Conservation (phyloP, 2,797 vertebrate genomes). For the Myioborus miniatus region DNA sequence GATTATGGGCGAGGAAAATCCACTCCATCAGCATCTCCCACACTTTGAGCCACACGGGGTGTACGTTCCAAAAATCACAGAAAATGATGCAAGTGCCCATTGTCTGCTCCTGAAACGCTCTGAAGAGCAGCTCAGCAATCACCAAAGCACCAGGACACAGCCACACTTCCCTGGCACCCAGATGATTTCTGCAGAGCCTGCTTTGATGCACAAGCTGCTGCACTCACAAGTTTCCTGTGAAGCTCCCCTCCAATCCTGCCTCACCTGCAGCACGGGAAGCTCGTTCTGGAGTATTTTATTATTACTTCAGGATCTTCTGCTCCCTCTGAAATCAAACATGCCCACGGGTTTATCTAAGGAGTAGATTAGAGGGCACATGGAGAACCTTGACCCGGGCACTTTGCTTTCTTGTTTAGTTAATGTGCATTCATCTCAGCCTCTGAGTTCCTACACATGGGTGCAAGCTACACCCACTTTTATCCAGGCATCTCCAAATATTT, state of each 20-base stretch:
- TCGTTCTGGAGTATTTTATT: background rate
- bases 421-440: background rate
- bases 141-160: background rate
- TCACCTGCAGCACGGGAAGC: background rate
- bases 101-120: background rate
- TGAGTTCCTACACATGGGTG: background rate
- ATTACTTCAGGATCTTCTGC: background rate
- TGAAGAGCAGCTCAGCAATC: background rate
- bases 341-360: background rate
- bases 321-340: background rate
- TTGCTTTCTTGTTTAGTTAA: background rate
- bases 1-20: background rate
- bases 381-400: background rate
- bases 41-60: background rate
- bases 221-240: background rate
- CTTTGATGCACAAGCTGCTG: background rate
- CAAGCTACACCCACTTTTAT: conserved; percentile 7
- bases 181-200: background rate
- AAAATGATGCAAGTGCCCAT: background rate
- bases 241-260: background rate
- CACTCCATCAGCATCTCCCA: background rate
- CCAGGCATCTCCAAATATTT: background rate
- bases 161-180: background rate
- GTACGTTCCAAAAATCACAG: rapidly evolving
- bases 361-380: background rate